Evolutionary conservation across 2,113 vertebrate species (phyloP).

Genomic region (Campylorhamphus procurvoides): DNA sequence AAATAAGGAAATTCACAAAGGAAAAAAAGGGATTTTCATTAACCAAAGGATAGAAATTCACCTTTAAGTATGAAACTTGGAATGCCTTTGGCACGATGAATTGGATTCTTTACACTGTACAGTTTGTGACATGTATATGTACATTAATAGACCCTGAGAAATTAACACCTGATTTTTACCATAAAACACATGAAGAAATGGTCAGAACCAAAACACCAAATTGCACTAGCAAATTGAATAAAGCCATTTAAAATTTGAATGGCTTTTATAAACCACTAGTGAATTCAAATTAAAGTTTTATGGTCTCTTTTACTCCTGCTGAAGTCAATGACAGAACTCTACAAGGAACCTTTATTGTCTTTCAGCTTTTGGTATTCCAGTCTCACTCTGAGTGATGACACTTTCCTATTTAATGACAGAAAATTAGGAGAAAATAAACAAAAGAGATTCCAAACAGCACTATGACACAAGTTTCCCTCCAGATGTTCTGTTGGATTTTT

Average conservation of each 20-base stretch:
- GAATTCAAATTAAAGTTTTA: slow-evolving; percentile 18
- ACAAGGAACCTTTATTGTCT: background rate
- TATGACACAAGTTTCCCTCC: background rate
- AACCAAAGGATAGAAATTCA: slow-evolving; percentile 52
- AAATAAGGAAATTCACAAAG: slow-evolving; percentile 50
- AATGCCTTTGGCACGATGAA: background rate
- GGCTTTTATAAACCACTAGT: background rate
- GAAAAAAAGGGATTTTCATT: slow-evolving; percentile 47
- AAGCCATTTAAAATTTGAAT: background rate
- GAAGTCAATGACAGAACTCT: background rate
- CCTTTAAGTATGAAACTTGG: slow-evolving; percentile 27
- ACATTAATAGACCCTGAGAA: background rate
- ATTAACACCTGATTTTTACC: background rate
- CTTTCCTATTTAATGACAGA: background rate
- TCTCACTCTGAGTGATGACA: background rate
- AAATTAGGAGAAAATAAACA: background rate
- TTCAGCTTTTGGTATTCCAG: background rate
- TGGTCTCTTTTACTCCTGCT: background rate
- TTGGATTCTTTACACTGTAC: background rate
- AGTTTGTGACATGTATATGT: background rate
- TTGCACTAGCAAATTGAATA: background rate
- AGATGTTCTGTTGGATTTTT: background rate
- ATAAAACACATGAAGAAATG: accelerated
- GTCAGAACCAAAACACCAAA: background rate
- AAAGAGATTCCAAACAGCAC: background rate